Evolutionary conservation across 2,797 vertebrate genomes (phyloP), one percentile per base, ranked within the genome.

Genomic region (Telmatherina bonti): DNA sequence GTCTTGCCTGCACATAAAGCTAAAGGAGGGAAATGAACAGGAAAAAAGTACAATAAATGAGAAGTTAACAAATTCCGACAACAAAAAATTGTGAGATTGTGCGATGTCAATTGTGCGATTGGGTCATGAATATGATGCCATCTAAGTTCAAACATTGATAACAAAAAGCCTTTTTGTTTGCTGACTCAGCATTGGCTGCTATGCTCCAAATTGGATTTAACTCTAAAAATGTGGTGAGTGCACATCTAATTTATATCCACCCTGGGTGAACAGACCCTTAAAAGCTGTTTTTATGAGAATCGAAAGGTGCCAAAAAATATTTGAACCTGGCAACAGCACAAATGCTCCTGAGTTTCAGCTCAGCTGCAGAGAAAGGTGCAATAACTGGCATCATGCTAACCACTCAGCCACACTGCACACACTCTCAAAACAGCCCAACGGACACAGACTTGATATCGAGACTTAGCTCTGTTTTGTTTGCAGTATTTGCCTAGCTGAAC

Each of bases 1-100:
- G 89, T 47, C 96, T 92, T 0, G 96, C 96, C 91, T 98, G 96
- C 75, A 98, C 90, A 0, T 97, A 98, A 12, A 97, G 95, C 97
- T 98, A 86, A 15, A 65, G 67, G 22, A 26, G 35, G 22, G 71
- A 43, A 58, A 0, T 15, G 36, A 15, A 15, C 13, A 15, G 7
- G 11, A 57, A 52, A 18, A 20, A 49, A 53, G 62, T 24, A 49
- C 8, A 61, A 63, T 31, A 61, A 66, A 70, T 41, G 2, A 76
- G 38, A 36, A 26, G 61, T 56, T 33, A 74, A 67, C n/a, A 30
- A 51, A 65, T 41, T 62, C n/a, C 8, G 24, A 49, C 31, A 54
- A 38, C 20, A 41, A 62, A 47, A 45, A 15, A n/a, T n/a, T n/a
- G n/a, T n/a, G n/a, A n/a, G n/a, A n/a, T n/a, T n/a, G n/a, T n/a